phyloP scores from a whole-genome alignment of 37 sponge, comb jelly and placozoan species.

The Beroe ovata region DNA sequence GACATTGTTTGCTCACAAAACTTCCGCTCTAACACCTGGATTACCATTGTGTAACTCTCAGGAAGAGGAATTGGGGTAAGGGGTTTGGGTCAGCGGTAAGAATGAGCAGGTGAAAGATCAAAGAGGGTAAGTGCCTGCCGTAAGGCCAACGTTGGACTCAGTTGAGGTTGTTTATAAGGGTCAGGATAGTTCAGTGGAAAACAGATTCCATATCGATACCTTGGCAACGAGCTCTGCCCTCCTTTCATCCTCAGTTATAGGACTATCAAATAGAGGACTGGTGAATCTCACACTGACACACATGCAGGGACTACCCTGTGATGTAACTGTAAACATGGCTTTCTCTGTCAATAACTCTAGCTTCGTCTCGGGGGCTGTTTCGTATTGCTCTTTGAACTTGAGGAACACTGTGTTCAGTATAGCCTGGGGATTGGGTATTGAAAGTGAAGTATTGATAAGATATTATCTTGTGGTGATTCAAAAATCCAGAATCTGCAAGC shows the following conservation, averaged over 20 bases:
- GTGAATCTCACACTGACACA: constrained; percentile 20
- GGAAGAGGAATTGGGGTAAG: too few relatives aligned
- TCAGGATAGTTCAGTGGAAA: too few relatives aligned
- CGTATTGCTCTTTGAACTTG: constrained; percentile 37
- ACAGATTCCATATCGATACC: background rate
- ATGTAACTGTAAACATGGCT: background rate
- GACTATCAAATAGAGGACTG: constrained; percentile 35
- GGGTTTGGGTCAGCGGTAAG: too few relatives aligned
- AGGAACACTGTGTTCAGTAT: constrained; percentile 15
- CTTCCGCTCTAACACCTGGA: constrained; percentile 56
- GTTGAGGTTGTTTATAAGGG: too few relatives aligned
- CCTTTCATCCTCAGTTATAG: constrained; percentile 16
- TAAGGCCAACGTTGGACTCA: too few relatives aligned
- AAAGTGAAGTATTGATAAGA: too few relatives aligned
- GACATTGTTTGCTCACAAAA: constrained; percentile 5
- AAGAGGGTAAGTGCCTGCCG: too few relatives aligned
- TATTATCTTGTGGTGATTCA: too few relatives aligned
- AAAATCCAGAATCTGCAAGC: too few relatives aligned
- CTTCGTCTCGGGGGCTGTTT: background rate
- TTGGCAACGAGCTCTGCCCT: constrained; percentile 38
- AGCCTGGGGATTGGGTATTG: too few relatives aligned
- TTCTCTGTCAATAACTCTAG: background rate
- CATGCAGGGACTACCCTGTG: background rate
- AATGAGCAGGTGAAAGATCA: too few relatives aligned
- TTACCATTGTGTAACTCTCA: too few relatives aligned